A percentile compares a stretch with the other conserved stretches of the same genome.
phyloP scores from a whole-genome alignment of 2,113 vertebrate genomes.

The Strigops habroptila region DNA sequence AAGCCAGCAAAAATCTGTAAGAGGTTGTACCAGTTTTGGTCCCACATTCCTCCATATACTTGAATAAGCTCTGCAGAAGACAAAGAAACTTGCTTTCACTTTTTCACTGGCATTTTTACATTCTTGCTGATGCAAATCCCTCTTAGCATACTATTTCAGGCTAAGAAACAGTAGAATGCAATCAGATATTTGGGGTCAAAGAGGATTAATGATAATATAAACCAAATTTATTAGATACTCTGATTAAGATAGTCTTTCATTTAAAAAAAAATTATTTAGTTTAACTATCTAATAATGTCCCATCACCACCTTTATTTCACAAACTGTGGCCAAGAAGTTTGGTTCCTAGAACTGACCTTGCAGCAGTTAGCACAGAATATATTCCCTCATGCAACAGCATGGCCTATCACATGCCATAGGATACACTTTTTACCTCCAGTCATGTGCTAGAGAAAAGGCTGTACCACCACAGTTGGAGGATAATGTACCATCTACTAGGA shows the following conservation, averaged over 20 bases:
- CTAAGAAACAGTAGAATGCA: not conserved
- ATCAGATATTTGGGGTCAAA: not conserved
- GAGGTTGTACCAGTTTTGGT: not conserved
- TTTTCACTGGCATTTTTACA: not conserved
- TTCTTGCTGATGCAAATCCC: not conserved
- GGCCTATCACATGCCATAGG: not conserved
- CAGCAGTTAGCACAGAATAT: not conserved
- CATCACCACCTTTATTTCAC: not conserved
- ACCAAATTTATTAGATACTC: not conserved
- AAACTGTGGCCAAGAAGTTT: not conserved
- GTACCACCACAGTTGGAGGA: not conserved
- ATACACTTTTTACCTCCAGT: not conserved
- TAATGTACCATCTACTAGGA: not conserved
- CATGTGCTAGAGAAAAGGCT: not conserved
- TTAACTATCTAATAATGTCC: not conserved
- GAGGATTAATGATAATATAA: not conserved
- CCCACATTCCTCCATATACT: not conserved
- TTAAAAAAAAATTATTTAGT: not conserved
- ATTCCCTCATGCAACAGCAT: not conserved
- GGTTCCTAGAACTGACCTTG: not conserved
- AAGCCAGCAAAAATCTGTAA: not conserved
- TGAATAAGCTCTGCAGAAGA: not conserved
- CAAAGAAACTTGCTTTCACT: not conserved
- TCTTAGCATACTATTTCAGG: not conserved
- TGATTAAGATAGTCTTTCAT: not conserved